phyloP scores from a whole-genome alignment of 2,797 vertebrate genomes.

The Picus viridis region DNA sequence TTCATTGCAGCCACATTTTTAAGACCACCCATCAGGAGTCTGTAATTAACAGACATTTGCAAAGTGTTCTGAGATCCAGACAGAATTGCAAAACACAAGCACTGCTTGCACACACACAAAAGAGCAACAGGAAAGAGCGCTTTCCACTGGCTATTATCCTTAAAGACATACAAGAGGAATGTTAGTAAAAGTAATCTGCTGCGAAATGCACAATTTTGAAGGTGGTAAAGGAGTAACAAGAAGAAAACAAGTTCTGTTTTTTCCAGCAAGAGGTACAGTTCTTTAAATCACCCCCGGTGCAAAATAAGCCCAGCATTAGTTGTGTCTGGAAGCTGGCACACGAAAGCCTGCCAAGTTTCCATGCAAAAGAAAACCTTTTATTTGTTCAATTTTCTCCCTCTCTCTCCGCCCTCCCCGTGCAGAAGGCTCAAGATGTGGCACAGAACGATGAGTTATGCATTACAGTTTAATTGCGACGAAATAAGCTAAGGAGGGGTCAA shows the following conservation, averaged over 20 bases:
- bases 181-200: not conserved
- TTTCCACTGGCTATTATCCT: not conserved
- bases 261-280: not conserved
- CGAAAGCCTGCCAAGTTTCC: conserved; percentile 47
- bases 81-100: not conserved
- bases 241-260: not conserved
- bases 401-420: not conserved
- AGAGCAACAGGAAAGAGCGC: not conserved
- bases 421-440: conserved; percentile 19
- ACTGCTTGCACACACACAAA: not conserved
- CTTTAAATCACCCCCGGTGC: not conserved
- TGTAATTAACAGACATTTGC: not conserved
- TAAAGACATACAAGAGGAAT: not conserved
- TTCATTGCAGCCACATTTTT: not conserved
- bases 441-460: not conserved
- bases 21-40: not conserved
- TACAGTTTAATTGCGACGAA: conserved; percentile 15
- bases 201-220: not conserved
- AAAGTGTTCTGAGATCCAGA: not conserved
- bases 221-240: not conserved
- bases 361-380: conserved; percentile 36
- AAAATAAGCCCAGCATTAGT: not conserved
- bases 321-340: conserved; percentile 38
- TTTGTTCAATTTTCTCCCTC: conserved; percentile 28
- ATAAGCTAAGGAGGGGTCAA: not conserved